Conservation (phyloP, 2,888 invertebrate genomes). For the Gastrophysa polygoni region DNA sequence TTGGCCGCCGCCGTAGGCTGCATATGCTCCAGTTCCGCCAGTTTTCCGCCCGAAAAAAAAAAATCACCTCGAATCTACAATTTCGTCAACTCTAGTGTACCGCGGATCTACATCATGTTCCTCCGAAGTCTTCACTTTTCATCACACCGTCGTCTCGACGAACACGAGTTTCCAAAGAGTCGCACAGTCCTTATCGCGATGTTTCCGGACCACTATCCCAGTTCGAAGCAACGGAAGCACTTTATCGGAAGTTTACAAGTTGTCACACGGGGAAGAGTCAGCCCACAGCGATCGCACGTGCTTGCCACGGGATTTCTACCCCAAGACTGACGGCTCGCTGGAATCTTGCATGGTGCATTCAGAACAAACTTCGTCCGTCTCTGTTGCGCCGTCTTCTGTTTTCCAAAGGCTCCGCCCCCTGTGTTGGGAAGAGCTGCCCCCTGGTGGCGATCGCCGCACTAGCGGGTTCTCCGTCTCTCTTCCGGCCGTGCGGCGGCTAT, state of each 20-base stretch:
- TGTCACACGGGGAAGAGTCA: constrained; percentile 29
- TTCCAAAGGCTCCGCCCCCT: constrained; percentile 68
- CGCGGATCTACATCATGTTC: constrained; percentile 24
- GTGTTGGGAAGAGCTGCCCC: constrained; percentile 59
- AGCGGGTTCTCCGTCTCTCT: constrained; percentile 19
- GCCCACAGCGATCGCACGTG: constrained; percentile 55
- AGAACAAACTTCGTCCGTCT: constrained; percentile 51
- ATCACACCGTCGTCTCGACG: constrained; percentile 21
- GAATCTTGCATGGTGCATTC: constrained; percentile 65
- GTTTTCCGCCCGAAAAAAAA: too few species aligned
- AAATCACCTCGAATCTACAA: too few species aligned
- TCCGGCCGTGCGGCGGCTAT: constrained; percentile 15
- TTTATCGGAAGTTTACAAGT: constrained; percentile 36
- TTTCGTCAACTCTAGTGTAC: constrained; percentile 4
- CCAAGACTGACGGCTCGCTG: constrained; percentile 61
- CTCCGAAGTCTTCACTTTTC: constrained; percentile 13
- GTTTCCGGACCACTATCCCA: not conserved
- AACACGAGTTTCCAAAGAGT: not conserved
- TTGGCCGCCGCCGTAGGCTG: constrained; percentile 74
- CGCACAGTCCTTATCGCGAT: constrained; percentile 10
- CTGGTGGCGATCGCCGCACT: constrained; percentile 45
- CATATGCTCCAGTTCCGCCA: constrained; percentile 65
- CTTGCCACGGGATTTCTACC: constrained; percentile 64
- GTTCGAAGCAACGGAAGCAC: constrained; percentile 26
- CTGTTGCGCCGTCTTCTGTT: constrained; percentile 54